Evolutionary conservation across 2,113 vertebrate species (phyloP), one percentile per base, ranked within the genome.

Genomic region (Paraplagusia blochii): DNA sequence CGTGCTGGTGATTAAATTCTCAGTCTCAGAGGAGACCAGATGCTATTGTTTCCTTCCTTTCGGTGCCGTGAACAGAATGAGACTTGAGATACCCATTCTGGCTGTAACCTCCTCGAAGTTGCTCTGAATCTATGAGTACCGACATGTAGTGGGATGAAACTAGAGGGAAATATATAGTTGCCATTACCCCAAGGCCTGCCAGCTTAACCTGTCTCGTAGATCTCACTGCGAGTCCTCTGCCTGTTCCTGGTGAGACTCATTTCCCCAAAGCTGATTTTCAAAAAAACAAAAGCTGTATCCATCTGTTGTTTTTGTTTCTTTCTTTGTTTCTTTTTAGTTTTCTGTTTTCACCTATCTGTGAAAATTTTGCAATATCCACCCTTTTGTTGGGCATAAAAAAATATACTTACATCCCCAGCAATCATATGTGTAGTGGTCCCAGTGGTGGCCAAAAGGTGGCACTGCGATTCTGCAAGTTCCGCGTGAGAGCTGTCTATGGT

Each of bases 1-100:
- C 72, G 58, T 62, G 77, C 65, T 72, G 73, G 67, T 85, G 86
- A 87, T 87, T 86, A 77, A 79, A 85, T 82, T 71, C 68, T 72
- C 51, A 57, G 74, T 81, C 82, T 85, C 77, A 1, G 52, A 81
- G 77, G 81, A 81, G 67, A 70, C 65, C 79, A 79, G 80, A 83
- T 78, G 84, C 79, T 82, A 78, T 87, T 87, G 85, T 87, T 83
- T 82, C 66, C 72, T 78, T 46, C 70, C 69, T 74, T 76, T 74
- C 68, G 74, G 72, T 81, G 83, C 75, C 78, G 63, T 65, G 63
- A 88, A 65, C 62, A 40, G 74, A 87, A 87, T 85, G 65, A 79
- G 71, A 81, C 77, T 81, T 76, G 73, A 84, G 76, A 82, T 80
- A 62, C 69, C 72, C 66, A 70, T 77, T 78, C 56, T 65, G 67